These are phyloP conservation scores for Microctonus aethiopoides DNA, from an alignment of 2,888 invertebrate genomes.

Conservation along the genomic window DNA sequence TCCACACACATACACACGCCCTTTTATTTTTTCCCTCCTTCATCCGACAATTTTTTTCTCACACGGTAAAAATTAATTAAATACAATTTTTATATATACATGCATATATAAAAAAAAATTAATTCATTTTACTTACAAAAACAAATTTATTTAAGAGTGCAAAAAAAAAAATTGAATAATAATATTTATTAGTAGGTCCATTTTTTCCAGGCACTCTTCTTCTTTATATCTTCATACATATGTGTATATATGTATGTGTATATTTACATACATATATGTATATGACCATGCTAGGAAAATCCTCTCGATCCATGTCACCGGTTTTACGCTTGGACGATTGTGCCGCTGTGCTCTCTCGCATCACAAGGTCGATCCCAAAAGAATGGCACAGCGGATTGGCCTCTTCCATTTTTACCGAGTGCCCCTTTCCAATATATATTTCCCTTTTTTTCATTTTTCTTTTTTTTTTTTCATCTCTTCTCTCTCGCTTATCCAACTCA, in stretches of 20 bases:
- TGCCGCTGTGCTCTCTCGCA: slow-evolving; percentile 48
- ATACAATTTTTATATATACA: background rate
- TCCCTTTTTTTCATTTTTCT: background rate
- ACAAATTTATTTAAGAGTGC: background rate
- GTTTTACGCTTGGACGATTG: slow-evolving; percentile 52
- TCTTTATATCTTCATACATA: background rate
- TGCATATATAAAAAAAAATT: background rate
- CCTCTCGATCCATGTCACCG: slow-evolving; percentile 59
- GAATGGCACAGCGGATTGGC: slow-evolving; percentile 52
- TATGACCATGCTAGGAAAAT: slow-evolving; percentile 41
- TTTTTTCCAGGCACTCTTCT: background rate
- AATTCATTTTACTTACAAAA: background rate
- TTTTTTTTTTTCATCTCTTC: background rate
- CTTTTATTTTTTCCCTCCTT: background rate
- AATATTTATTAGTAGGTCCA: background rate
- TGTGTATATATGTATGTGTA: background rate
- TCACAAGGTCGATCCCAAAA: slow-evolving; percentile 50
- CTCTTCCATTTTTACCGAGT: slow-evolving; percentile 47
- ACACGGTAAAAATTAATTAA: background rate
- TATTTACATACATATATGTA: background rate
- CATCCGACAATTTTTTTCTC: background rate
- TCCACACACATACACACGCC: background rate
- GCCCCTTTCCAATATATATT: slow-evolving; percentile 31
- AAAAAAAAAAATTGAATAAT: background rate
- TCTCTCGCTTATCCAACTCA: background rate